Percentiles rank a stretch among this genome's conserved stretches.
Evolutionary conservation across 2,888 invertebrate genomes (phyloP).

Genomic region (Melanchra persicariae): DNA sequence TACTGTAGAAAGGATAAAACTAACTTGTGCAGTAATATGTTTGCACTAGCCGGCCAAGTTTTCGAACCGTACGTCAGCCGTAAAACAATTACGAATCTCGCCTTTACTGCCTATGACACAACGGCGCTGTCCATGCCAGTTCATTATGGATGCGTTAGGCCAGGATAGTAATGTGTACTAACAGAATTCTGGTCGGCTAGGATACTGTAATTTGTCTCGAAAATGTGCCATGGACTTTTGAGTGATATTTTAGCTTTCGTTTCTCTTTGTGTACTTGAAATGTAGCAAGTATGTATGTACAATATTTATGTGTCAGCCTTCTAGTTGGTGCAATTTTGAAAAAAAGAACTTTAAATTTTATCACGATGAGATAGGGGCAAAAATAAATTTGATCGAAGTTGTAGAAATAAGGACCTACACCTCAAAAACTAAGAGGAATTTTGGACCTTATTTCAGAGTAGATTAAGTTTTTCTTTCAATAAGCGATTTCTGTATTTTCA

Average conservation of each 20-base stretch:
- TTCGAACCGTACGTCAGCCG: too few relatives aligned
- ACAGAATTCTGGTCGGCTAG: too few relatives aligned
- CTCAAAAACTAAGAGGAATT: neutral
- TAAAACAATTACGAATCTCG: too few relatives aligned
- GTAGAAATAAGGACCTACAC: neutral
- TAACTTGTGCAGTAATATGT: conserved; percentile 7
- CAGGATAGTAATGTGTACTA: neutral
- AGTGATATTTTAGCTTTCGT: conserved; percentile 43
- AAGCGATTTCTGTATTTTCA: neutral
- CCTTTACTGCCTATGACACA: neutral
- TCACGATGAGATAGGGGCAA: neutral
- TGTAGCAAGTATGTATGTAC: conserved; percentile 25
- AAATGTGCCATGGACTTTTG: conserved; percentile 50
- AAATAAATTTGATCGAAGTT: neutral
- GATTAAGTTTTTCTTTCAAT: neutral
- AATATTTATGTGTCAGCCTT: conserved; percentile 1
- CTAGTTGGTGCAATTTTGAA: neutral
- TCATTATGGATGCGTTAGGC: too few relatives aligned
- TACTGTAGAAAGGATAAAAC: neutral
- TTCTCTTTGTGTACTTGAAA: conserved; percentile 21
- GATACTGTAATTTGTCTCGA: conserved; percentile 15
- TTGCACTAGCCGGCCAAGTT: neutral
- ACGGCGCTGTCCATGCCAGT: neutral
- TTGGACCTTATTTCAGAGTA: neutral
- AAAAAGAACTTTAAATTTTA: neutral